Base-by-base conservation (phyloP, 2,888 invertebrate genomes). In the Prosopocoilus inquinatus region DNA sequence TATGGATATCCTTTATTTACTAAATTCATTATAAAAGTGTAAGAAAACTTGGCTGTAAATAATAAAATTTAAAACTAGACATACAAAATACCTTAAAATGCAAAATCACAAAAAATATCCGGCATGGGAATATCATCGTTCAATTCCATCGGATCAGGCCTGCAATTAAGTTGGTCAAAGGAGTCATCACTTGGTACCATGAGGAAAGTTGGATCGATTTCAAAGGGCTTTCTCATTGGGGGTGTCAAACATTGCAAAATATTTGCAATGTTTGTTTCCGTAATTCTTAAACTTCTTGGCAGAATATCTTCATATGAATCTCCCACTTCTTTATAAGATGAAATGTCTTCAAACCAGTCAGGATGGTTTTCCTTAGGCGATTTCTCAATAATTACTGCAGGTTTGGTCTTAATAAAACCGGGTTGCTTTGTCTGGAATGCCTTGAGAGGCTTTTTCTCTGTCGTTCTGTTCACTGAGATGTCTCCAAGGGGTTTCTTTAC, bases 401-500 rank as follows among this genome's bases (percentile, higher is more conserved):
- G 9, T 58, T 33, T 44, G 45, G 33, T 36, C 32, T 39, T 52
- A 50, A 59, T 12, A 51, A 35, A 41, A 57, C 58, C 15, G 49
- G 45, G 9, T 53, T 50, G 54, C 48, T 65, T 41, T 49, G 35
- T 9, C 46, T 45, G 32, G 56, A 58, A 15, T 65, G 63, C 12
- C 64, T 60, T 46, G 60, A 56, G 15, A 36, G 32, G 9, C 28
- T 16, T 47, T 9, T 34, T 45, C 13, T 43, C 43, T 8, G 39
- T 44, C 9, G 16, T 55, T 15, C 58, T 60, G 50, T 70, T 70
- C 1, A 69, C 64, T 43, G 65, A 58, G 52, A 64, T 60, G 50
- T 69, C 70, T 4, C 57, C 50, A 47, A 70, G 67, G 7, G 70
- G 68, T 59, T 68, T 67, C 47, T 70, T 53, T 8, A 59, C 47